Base-by-base conservation (phyloP, 2,888 invertebrate species). In the Catocala sponsa region DNA sequence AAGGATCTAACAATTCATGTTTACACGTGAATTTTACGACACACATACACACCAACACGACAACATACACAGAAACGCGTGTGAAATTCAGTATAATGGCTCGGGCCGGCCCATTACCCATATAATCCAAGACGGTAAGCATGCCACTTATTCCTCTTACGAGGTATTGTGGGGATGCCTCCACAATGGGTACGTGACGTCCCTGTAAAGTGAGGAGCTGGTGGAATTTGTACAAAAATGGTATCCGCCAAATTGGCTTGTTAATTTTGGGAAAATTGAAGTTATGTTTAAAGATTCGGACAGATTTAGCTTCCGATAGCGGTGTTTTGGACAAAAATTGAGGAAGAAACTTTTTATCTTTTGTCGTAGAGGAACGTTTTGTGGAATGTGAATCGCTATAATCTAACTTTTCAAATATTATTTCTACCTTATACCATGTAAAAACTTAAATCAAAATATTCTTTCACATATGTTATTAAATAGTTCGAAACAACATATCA, bases 81-180 rank as follows among this genome's bases (percentile, higher is more conserved):
- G 55, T 60, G 71, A 72, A 79, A 72, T 72, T 75, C 78, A 46
- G 62, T 63, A 57, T 78, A 74, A 81, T 76, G 66, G 72, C 41
- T 55, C 63, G 68, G 65, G 54, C 65, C 56, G 55, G 57, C 67
- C 78, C 73, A 76, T 82, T 81, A 78, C 74, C 72, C 72, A 71
- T 64, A 77, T 80, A 82, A 83, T 78, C 83, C 74, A 70, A 76
- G 80, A 75, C 68, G 77, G 76, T 71, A 74, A 77, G 79, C 72
- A 69, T 56, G 69, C 79, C 73, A 78, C 78, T 82, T 83, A 82
- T 82, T 70, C 65, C 68, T 63, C 74, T 74, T 77, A 81, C 78
- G 72, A 72, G 66, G 65, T 74, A 80, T 79, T 77, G 71, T 79
- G 60, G 66, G 71, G 70, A 74, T 75, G 70, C 68, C 68, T 73